Evolutionary conservation across 2,113 vertebrate species (phyloP).

Genomic region (Rhea pennata): DNA sequence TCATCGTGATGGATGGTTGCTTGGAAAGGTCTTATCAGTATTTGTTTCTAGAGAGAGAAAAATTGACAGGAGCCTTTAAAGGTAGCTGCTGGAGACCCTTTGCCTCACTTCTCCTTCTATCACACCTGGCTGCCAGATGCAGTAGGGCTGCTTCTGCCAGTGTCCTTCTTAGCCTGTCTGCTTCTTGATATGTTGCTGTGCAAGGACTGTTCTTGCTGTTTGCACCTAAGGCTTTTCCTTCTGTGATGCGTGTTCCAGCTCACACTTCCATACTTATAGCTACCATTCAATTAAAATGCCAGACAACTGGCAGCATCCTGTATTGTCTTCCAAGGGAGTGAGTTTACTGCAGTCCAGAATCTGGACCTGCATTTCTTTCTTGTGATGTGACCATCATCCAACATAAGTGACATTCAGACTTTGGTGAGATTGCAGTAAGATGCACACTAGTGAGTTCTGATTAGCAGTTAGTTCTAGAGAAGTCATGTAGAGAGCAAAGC

Average conservation of each 20-base stretch:
- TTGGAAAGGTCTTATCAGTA: not conserved
- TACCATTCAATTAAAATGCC: not conserved
- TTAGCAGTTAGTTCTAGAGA: not conserved
- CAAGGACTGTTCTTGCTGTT: not conserved
- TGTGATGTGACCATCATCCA: too few relatives aligned
- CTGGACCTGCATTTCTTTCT: not conserved
- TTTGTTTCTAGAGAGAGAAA: not conserved
- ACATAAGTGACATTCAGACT: not conserved
- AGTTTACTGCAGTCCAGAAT: not conserved
- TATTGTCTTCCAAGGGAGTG: not conserved
- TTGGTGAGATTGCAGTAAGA: too few relatives aligned
- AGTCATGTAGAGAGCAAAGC: not conserved
- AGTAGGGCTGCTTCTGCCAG: not conserved
- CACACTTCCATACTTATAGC: not conserved
- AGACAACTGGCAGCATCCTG: not conserved
- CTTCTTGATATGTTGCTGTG: fast-evolving
- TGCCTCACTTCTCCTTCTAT: not conserved
- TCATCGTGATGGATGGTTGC: not conserved
- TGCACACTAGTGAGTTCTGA: not conserved
- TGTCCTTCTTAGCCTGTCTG: not conserved
- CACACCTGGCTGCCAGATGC: not conserved
- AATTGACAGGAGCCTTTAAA: not conserved
- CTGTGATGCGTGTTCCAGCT: not conserved
- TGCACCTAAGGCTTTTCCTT: not conserved
- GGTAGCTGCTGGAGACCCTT: not conserved